Evolutionary conservation across 2,113 vertebrate genomes (phyloP), one percentile per base, ranked within the genome.

Genomic region (Phaetusa simplex): DNA sequence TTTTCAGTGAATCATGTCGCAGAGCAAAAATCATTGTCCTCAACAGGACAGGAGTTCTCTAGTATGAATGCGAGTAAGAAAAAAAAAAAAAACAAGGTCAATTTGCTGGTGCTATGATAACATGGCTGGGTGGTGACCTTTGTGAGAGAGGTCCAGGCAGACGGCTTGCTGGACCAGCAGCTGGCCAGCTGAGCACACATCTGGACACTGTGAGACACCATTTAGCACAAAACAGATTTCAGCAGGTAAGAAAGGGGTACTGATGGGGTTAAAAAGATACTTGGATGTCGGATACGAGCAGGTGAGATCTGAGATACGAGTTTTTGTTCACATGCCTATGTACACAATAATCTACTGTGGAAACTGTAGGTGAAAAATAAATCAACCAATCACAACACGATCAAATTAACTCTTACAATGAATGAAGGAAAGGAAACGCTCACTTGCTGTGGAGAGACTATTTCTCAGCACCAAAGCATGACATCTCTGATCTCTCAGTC

Each of bases 1-100:
- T 86, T 84, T 92, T 83, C 64, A 88, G n/a, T 94, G 91, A 96
- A 83, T 95, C 80, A 91, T 26, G 17, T 26, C 30, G 6, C 27
- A 49, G 29, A 45, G 42, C 17, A 81, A 93, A 77, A 97, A 82
- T 65, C 22, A 74, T 66, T 64, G 50, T 76, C 16, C 15, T 49
- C 6, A 3, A 55, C 47, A 62, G 16, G 30, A 56, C 8, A 43
- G 34, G 36, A 58, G 14, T 79, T 62, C 20, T 88, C 24, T 36
- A 53, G 61, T 52, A 67, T 14, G 76, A 5, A 64, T 2, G 15
- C 49, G 71, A 90, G 36, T 40, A 58, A 88, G 14, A 5, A 67
- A 14, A 73, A 5, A 67, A 14, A 73, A 20, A 27, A 18, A 82
- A 77, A 43, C 9, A 92, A 76, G 19, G 29, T 90, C 53, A 79